Percentiles rank a stretch among this genome's conserved stretches.
These are phyloP conservation scores for Arctocebus calabarensis DNA, from an alignment of 2,797 vertebrate species.

Conservation along the genomic window DNA sequence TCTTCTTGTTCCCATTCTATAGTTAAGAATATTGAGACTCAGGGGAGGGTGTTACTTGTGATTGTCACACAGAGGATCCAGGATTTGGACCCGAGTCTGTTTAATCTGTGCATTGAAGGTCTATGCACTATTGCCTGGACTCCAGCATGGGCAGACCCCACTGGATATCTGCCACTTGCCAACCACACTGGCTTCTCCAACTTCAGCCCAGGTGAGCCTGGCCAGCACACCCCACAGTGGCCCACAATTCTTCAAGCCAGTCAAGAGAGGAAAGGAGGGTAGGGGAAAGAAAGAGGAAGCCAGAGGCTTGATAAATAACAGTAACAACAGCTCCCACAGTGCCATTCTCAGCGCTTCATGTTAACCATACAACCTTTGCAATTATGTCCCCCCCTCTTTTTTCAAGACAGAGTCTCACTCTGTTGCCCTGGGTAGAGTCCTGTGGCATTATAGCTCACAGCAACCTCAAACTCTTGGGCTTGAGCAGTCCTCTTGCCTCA, in stretches of 20 bases:
- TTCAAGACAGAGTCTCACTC: too few species aligned
- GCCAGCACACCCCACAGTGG: neutral
- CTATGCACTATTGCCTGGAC: neutral
- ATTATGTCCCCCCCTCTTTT: neutral
- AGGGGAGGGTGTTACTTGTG: neutral
- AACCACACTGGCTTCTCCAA: neutral
- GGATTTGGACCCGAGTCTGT: neutral
- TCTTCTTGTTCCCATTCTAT: neutral
- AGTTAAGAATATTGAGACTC: neutral
- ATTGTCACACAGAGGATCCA: neutral
- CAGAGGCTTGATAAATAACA: neutral
- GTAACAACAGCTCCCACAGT: neutral
- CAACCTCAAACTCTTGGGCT: too few species aligned
- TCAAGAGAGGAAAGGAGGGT: neutral
- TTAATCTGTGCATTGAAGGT: rapidly evolving
- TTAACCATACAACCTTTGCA: neutral
- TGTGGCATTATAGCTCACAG: too few species aligned
- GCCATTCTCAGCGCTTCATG: neutral
- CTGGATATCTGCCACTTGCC: neutral
- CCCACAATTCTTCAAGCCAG: neutral
- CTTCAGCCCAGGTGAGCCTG: neutral
- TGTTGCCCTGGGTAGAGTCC: too few species aligned
- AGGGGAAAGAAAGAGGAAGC: neutral
- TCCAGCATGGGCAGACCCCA: rapidly evolving
- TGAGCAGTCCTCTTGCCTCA: too few species aligned